A percentile compares a stretch with the other conserved stretches of the same genome.
Evolutionary conservation across 2,113 vertebrate genomes (phyloP).

Genomic region (Maccullochella peelii): DNA sequence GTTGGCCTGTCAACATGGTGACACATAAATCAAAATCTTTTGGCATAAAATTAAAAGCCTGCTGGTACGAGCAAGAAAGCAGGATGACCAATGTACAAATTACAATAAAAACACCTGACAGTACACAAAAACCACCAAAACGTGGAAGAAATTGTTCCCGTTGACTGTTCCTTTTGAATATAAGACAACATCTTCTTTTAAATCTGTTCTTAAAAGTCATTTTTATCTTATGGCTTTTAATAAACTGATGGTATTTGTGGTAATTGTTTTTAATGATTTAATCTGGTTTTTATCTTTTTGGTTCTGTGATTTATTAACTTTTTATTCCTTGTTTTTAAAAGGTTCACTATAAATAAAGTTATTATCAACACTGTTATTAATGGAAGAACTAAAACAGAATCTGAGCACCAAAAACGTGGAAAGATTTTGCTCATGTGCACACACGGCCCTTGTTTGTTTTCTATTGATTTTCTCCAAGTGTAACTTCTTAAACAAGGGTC

Average conservation of each 20-base stretch:
- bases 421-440: background rate
- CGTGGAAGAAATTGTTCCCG: background rate
- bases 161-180: background rate
- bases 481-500: conserved; percentile 14
- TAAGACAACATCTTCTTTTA: background rate
- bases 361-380: background rate
- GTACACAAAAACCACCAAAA: background rate
- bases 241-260: background rate
- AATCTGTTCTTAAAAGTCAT: background rate
- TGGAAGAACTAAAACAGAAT: background rate
- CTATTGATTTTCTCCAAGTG: background rate
- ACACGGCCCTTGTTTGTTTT: background rate
- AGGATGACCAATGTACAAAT: background rate
- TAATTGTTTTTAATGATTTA: background rate
- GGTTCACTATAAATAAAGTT: background rate
- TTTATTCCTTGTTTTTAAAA: background rate
- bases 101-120: background rate
- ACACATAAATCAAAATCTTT: background rate
- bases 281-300: background rate
- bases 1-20: background rate
- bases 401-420: background rate
- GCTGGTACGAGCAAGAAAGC: background rate
- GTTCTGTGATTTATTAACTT: background rate
- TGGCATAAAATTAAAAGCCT: background rate
- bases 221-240: background rate